Conservation (phyloP, 2,113 vertebrate species). For the Columbina picui region DNA sequence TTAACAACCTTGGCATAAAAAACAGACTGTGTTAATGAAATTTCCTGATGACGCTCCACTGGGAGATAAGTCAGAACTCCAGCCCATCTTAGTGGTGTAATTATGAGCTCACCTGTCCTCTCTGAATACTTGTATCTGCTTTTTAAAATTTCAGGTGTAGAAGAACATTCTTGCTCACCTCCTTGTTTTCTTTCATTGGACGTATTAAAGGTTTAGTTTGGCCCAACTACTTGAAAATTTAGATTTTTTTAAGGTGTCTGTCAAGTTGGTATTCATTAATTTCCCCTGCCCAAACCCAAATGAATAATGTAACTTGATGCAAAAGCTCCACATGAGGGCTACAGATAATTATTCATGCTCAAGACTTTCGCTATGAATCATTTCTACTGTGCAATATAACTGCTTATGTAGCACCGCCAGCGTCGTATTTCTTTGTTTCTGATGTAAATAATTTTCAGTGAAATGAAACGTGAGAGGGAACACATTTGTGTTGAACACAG, state of each 20-base stretch:
- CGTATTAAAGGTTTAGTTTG: background rate
- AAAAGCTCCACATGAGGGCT: background rate
- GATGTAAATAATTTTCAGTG: background rate
- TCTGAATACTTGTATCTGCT: background rate
- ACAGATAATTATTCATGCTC: slow-evolving; percentile 40
- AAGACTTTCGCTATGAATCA: slow-evolving; percentile 19
- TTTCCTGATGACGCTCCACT: slow-evolving; percentile 10
- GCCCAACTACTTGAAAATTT: background rate
- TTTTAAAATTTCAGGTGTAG: background rate
- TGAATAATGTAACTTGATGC: background rate
- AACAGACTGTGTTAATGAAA: slow-evolving; percentile 5
- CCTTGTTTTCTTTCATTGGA: background rate
- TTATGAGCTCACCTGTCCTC: background rate
- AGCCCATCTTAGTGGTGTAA: background rate
- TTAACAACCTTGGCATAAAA: background rate
- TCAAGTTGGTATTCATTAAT: slow-evolving; percentile 26
- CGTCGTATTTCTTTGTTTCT: slow-evolving; percentile 20
- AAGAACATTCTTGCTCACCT: rapidly evolving
- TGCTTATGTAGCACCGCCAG: background rate
- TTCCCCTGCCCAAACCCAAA: slow-evolving; percentile 19
- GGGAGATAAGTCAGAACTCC: slow-evolving; percentile 10
- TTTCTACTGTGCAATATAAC: background rate
- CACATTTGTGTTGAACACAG: background rate
- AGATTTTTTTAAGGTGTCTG: background rate
- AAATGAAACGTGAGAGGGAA: background rate